Conservation (phyloP, 2,888 invertebrate genomes). For the Clepsis dumicolana region DNA sequence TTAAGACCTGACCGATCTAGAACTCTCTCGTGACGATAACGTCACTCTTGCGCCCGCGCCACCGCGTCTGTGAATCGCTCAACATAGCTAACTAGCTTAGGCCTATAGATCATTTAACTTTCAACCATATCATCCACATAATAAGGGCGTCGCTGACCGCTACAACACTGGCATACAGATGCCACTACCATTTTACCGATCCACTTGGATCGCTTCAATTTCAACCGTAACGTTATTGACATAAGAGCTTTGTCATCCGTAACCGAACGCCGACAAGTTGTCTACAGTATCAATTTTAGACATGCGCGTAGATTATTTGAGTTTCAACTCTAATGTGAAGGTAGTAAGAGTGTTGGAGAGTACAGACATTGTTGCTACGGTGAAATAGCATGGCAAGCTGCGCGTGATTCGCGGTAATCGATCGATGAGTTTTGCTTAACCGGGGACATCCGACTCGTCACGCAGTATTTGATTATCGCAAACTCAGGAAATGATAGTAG, state of each 20-base stretch:
- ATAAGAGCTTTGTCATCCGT: background rate
- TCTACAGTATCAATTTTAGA: background rate
- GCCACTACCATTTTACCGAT: background rate
- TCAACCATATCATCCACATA: background rate
- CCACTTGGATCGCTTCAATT: background rate
- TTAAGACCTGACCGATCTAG: background rate
- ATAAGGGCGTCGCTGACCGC: background rate
- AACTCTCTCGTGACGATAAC: background rate
- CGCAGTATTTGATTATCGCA: too few relatives aligned
- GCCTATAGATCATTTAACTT: background rate
- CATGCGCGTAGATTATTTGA: background rate
- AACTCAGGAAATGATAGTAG: too few relatives aligned
- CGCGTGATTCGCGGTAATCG: background rate
- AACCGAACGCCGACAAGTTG: background rate
- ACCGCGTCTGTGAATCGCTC: background rate
- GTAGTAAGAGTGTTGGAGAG: background rate
- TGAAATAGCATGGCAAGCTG: background rate
- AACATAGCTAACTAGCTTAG: background rate
- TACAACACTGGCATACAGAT: background rate
- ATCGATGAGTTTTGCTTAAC: background rate
- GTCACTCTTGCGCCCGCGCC: slow-evolving; percentile 5
- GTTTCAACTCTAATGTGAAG: background rate
- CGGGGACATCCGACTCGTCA: background rate
- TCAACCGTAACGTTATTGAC: background rate
- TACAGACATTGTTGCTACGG: background rate